Conservation (phyloP, 2,797 vertebrate species). For the Melopsittacus undulatus region DNA sequence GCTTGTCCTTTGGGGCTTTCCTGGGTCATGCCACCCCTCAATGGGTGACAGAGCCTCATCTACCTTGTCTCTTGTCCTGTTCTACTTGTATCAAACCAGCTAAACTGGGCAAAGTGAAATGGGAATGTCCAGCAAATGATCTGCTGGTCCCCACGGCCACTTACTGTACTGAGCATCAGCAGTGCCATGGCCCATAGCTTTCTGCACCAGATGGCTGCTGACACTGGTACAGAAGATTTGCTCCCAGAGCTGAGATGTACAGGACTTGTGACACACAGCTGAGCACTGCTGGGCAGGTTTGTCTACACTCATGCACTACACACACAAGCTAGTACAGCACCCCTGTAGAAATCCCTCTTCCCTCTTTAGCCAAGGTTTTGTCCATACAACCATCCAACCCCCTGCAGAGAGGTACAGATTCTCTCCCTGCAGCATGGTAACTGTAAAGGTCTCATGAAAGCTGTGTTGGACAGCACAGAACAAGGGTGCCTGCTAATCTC, state of each 20-base stretch:
- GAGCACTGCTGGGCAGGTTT: background rate
- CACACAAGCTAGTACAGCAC: background rate
- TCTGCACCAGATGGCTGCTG: background rate
- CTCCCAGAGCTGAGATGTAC: background rate
- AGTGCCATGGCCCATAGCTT: background rate
- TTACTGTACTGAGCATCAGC: background rate
- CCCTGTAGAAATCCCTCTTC: background rate
- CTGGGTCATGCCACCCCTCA: background rate
- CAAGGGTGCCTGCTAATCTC: background rate
- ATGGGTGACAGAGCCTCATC: background rate
- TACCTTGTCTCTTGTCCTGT: background rate
- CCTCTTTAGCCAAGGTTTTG: background rate
- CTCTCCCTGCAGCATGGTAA: background rate
- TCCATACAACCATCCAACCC: background rate
- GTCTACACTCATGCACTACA: background rate
- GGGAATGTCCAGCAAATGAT: background rate
- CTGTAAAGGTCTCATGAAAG: background rate
- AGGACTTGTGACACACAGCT: background rate
- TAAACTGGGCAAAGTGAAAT: background rate
- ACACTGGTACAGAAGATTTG: background rate
- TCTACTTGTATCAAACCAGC: background rate
- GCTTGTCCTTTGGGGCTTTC: background rate
- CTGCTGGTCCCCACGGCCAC: background rate
- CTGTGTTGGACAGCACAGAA: background rate
- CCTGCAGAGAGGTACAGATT: background rate